A percentile compares a stretch with the other conserved stretches of the same genome.
phyloP scores from a whole-genome alignment of 2,797 vertebrate species.

The Dipus sagitta region DNA sequence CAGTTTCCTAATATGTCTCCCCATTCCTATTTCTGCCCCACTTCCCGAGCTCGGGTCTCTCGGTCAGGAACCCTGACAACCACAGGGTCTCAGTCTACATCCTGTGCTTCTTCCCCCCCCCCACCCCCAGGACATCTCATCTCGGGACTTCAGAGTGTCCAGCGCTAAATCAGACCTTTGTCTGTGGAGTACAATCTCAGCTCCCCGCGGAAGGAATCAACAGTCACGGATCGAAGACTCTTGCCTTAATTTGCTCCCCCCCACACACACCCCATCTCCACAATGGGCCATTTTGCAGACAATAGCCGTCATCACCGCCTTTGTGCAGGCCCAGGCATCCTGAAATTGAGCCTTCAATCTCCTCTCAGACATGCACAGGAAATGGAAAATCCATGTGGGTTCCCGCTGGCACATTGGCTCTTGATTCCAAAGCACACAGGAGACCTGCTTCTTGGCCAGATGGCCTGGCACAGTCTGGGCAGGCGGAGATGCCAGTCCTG shows the following conservation, averaged over 20 bases:
- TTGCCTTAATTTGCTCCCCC: conserved; percentile 63
- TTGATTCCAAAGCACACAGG: conserved; percentile 14
- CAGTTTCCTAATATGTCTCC: neutral
- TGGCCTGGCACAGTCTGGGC: neutral
- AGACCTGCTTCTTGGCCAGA: neutral
- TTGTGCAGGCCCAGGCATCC: conserved; percentile 80
- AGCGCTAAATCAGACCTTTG: conserved; percentile 52
- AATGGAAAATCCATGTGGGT: conserved; percentile 85
- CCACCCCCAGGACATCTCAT: neutral
- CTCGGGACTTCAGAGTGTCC: neutral
- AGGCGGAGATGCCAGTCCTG: neutral
- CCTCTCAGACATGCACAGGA: conserved; percentile 76
- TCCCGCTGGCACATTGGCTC: conserved; percentile 27
- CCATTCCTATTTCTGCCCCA: neutral
- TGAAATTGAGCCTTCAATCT: conserved; percentile 83
- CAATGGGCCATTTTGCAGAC: conserved; percentile 84
- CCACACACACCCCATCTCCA: conserved; percentile 58
- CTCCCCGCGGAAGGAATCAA: conserved; percentile 56
- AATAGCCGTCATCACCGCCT: conserved; percentile 87
- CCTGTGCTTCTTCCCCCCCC: neutral
- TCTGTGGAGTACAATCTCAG: conserved; percentile 57
- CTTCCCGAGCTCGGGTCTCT: neutral
- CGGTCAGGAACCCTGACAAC: neutral
- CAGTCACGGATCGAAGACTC: conserved; percentile 81
- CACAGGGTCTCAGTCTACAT: neutral